Conservation (phyloP, 2,113 vertebrate species). For the Sprattus sprattus region DNA sequence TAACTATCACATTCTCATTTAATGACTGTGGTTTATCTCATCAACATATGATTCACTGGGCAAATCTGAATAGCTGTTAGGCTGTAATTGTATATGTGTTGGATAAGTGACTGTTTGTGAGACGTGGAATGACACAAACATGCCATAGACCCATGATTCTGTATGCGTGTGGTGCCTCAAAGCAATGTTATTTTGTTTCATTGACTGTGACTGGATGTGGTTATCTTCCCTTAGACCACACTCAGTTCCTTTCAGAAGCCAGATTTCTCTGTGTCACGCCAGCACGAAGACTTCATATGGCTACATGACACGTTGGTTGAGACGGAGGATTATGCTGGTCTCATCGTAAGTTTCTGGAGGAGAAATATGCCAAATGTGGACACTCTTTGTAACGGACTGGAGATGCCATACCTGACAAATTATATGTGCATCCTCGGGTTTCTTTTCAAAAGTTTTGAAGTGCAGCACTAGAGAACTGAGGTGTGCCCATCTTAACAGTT, state of each 20-base stretch:
- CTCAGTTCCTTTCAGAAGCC: slow-evolving; percentile 87
- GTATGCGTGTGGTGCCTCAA: no score
- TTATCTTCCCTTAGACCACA: slow-evolving; percentile 77
- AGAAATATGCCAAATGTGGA: neutral
- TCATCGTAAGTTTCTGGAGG: slow-evolving; percentile 82
- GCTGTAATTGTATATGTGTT: no score
- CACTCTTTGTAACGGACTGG: neutral
- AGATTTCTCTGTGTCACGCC: slow-evolving; percentile 91
- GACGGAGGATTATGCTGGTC: slow-evolving; percentile 90
- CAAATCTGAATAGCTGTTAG: no score
- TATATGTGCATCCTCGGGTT: no score
- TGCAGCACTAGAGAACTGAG: neutral
- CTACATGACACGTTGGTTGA: slow-evolving; percentile 91
- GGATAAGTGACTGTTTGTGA: neutral
- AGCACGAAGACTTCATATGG: slow-evolving; percentile 98
- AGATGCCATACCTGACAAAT: neutral
- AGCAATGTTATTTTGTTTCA: neutral
- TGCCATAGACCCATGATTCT: no score
- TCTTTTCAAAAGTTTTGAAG: neutral
- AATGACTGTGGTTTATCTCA: no score
- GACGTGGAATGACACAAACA: neutral
- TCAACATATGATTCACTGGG: no score
- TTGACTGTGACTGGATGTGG: neutral
- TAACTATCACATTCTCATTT: no score
- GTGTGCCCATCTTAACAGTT: neutral